Base-by-base conservation (phyloP, 2,888 invertebrate species). In the Mythimna loreyi region DNA sequence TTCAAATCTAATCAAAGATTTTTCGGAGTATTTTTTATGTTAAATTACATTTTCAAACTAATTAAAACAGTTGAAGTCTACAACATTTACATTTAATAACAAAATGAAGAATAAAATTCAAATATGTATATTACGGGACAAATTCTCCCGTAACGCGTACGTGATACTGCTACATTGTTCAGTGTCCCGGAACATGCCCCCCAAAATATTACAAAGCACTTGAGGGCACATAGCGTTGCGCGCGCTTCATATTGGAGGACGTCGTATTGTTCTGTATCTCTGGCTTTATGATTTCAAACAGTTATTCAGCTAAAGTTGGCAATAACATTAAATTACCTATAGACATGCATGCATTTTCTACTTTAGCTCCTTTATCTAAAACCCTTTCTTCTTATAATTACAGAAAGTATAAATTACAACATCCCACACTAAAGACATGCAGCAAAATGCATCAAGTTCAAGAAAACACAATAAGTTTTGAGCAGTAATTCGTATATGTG, bases 401-500 rank as follows among this genome's bases (percentile, higher is more conserved):
- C 2, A 43, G 0, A 33, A 25, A 43, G 13, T 49, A 43, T 21
- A 56, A 59, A 60, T 21, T 61, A 66, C 60, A 50, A 21, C 25
- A 9, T 5, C 72, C 62, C 47, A 73, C 69, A 45, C 49, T n/a
- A 58, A 66, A 69, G 47, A 55, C n/a, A 61, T 72, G 61, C 50
- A 68, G 71, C 63, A 50, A 68, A 78, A 61, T 45, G 28, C 65
- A 63, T 56, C 55, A 60, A 59, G 63, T 64, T 60, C 43, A 65
- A 50, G 62, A 75, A 68, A 78, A 72, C 69, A 70, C 67, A 78
- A 81, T 76, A 79, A 72, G 59, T 74, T 82, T 82, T 62, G 50
- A 67, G 70, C 65, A 71, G 69, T 83, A 80, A 81, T 80, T 68
- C 70, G 78, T 82, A 66, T 72, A 72, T 59, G 73, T 56, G 25